Conservation (phyloP, 1,140 invertebrate genomes). For the Drosophila cardini region DNA sequence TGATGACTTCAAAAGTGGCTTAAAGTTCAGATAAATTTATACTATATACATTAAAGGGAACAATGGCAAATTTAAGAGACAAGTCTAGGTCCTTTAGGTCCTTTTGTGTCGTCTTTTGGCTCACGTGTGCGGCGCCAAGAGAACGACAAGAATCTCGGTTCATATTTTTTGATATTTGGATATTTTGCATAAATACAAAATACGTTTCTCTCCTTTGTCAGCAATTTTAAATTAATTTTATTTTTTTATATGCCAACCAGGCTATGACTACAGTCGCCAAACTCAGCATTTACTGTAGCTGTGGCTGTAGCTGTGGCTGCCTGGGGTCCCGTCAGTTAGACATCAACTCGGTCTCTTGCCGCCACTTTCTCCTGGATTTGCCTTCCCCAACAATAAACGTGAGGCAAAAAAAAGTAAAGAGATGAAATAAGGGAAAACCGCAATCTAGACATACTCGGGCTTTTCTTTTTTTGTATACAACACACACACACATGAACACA, state of each 20-base stretch:
- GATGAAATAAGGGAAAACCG: slow-evolving; percentile 33
- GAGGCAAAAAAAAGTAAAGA: not conserved
- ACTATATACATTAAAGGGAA: slow-evolving; percentile 4
- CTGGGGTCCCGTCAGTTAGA: slow-evolving; percentile 34
- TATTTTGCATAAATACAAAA: slow-evolving; percentile 70
- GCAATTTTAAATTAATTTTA: slow-evolving; percentile 78
- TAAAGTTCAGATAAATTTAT: not conserved
- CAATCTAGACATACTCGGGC: slow-evolving; percentile 62
- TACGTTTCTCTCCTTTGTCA: slow-evolving; percentile 61
- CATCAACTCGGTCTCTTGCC: slow-evolving; percentile 1
- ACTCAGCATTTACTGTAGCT: slow-evolving; percentile 14
- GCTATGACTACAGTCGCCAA: slow-evolving; percentile 17
- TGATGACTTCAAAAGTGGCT: not conserved
- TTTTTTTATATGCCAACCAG: slow-evolving; percentile 21
- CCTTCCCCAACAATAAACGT: slow-evolving; percentile 12
- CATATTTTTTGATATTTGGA: slow-evolving; percentile 36
- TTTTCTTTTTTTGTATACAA: not conserved
- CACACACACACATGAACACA: no score
- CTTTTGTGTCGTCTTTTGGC: slow-evolving; percentile 2
- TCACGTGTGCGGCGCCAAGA: slow-evolving; percentile 15
- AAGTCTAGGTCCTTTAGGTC: slow-evolving; percentile 15
- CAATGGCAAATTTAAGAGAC: slow-evolving; percentile 1
- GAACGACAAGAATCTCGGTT: slow-evolving; percentile 27
- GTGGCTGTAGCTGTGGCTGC: not conserved
- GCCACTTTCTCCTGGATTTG: not conserved